Percentiles rank a stretch among this genome's conserved stretches.
phyloP scores from a whole-genome alignment of 1,140 invertebrate genomes.

The Calliphora vicina region DNA sequence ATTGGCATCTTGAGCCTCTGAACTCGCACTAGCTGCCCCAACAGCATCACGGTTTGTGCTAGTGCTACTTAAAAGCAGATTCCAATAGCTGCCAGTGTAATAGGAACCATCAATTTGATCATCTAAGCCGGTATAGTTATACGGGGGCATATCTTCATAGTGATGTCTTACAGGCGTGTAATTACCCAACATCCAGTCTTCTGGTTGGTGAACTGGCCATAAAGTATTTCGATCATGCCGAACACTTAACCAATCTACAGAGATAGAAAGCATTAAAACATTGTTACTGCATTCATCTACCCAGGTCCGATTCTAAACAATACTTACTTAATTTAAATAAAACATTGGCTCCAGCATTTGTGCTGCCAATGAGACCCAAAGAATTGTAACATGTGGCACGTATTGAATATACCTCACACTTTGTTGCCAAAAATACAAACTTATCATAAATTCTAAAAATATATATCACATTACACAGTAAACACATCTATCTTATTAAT shows the following conservation, averaged over 20 bases:
- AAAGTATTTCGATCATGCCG: constrained; percentile 81
- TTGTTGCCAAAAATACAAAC: constrained; percentile 72
- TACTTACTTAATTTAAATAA: constrained; percentile 73
- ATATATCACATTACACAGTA: not conserved
- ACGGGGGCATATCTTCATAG: constrained; percentile 55
- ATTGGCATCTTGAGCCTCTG: constrained; percentile 47
- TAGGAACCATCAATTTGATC: constrained; percentile 59
- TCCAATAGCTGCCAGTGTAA: constrained; percentile 53
- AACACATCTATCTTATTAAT: not conserved
- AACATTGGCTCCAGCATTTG: constrained; percentile 79
- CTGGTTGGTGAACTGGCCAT: constrained; percentile 82
- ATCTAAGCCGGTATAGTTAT: constrained; percentile 55
- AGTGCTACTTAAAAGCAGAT: constrained; percentile 43
- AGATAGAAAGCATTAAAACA: constrained; percentile 35
- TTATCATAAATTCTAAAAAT: constrained; percentile 57
- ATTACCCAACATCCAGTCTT: constrained; percentile 66
- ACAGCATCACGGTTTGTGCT: constrained; percentile 38
- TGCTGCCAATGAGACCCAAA: constrained; percentile 84
- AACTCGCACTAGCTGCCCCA: constrained; percentile 39
- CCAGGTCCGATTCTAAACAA: not conserved
- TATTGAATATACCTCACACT: constrained; percentile 83
- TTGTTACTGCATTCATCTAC: not conserved
- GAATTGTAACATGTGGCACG: constrained; percentile 89
- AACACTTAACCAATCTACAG: constrained; percentile 82
- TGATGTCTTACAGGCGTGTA: constrained; percentile 62